phyloP scores from a whole-genome alignment of 2,888 invertebrate species.

The Troides oblongomaculatus region DNA sequence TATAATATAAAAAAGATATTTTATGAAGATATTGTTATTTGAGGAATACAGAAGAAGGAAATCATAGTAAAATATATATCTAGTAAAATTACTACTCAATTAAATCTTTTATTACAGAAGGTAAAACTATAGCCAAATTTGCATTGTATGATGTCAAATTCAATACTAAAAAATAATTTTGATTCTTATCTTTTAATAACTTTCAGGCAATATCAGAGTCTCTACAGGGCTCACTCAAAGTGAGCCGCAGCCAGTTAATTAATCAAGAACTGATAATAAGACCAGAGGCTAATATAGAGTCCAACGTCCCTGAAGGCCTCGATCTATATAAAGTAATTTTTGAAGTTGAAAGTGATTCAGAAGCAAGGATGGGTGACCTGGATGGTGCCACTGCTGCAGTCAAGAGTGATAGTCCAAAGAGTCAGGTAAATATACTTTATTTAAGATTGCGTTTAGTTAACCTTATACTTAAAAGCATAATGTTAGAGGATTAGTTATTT shows the following conservation, averaged over 20 bases:
- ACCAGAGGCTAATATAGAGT: constrained; percentile 72
- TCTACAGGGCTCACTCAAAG: constrained; percentile 59
- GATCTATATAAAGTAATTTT: constrained; percentile 70
- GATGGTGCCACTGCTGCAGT: constrained; percentile 48
- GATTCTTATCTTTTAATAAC: not conserved
- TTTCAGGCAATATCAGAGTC: constrained; percentile 72
- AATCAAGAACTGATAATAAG: constrained; percentile 68
- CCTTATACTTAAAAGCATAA: too few species aligned
- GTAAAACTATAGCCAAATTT: too few species aligned
- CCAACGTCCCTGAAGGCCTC: constrained; percentile 69
- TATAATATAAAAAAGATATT: too few species aligned
- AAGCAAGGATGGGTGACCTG: constrained; percentile 59
- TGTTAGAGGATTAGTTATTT: too few species aligned
- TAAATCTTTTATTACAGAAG: too few species aligned
- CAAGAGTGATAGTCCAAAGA: constrained; percentile 48
- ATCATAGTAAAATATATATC: too few species aligned
- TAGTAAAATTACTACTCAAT: too few species aligned
- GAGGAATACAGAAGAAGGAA: too few species aligned
- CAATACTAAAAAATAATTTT: not conserved
- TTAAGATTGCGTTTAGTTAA: too few species aligned
- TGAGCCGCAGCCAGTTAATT: constrained; percentile 66
- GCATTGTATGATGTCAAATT: not conserved
- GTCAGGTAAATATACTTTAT: constrained; percentile 47
- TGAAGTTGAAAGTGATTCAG: constrained; percentile 69
- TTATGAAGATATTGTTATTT: too few species aligned